phyloP scores from a whole-genome alignment of 2,797 vertebrate species.

The Hephaestus fuliginosus region DNA sequence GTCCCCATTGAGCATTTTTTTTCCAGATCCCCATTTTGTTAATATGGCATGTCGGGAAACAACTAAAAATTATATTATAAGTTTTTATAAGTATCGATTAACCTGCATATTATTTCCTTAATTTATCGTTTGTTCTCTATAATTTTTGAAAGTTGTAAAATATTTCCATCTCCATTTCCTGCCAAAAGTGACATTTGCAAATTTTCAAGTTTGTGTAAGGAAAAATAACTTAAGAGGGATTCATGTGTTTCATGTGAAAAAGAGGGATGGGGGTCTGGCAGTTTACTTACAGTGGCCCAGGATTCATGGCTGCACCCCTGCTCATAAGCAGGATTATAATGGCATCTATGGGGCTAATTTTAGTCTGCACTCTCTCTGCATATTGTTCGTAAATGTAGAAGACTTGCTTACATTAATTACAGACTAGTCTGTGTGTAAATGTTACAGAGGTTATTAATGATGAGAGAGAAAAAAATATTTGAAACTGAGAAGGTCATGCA shows the following conservation, averaged over 20 bases:
- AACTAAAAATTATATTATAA: neutral
- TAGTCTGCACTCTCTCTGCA: neutral
- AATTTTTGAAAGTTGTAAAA: too few species aligned
- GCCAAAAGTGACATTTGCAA: neutral
- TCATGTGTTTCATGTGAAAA: slow-evolving; percentile 5
- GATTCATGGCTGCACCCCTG: neutral
- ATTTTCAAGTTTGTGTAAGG: too few species aligned
- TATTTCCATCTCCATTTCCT: neutral
- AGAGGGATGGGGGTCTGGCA: neutral
- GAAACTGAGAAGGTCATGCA: slow-evolving; percentile 17
- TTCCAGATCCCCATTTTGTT: too few species aligned
- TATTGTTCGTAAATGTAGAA: slow-evolving; percentile 6
- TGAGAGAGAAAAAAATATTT: slow-evolving; percentile 15
- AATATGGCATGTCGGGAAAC: neutral
- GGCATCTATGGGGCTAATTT: slow-evolving; percentile 2
- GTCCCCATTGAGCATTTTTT: neutral
- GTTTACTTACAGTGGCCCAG: neutral
- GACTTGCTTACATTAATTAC: slow-evolving; percentile 18
- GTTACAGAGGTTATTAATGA: slow-evolving; percentile 28
- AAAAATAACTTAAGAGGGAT: neutral
- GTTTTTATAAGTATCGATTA: too few species aligned
- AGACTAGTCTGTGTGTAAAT: slow-evolving; percentile 17
- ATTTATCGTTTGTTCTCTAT: neutral
- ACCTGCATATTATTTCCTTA: neutral
- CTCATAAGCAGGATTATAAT: neutral